Evolutionary conservation across 2,888 invertebrate genomes (phyloP).

Genomic region (Timema cristinae): DNA sequence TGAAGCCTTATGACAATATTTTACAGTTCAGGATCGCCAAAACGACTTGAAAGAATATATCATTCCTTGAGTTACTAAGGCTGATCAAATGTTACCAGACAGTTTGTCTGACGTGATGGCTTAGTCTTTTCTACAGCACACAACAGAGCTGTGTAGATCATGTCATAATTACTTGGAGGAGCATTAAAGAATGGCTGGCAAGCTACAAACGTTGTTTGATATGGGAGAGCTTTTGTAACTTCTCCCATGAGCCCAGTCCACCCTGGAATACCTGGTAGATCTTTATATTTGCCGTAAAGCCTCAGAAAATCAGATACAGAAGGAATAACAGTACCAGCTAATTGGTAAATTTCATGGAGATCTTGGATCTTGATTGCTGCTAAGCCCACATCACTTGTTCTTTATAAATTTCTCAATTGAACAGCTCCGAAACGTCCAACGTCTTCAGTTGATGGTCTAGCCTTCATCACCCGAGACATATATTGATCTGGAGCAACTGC

Average conservation of each 20-base stretch:
- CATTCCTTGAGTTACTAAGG: too few species aligned
- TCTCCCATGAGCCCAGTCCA: neutral
- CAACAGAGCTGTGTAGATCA: neutral
- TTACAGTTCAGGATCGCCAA: too few species aligned
- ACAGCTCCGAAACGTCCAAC: neutral
- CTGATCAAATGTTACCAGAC: too few species aligned
- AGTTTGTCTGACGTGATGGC: too few species aligned
- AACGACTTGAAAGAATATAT: too few species aligned
- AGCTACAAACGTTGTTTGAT: neutral
- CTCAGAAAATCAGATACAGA: neutral
- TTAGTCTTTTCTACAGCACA: too few species aligned
- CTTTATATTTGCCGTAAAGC: too few species aligned
- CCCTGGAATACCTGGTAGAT: too few species aligned
- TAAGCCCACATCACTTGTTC: neutral
- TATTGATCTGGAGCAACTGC: neutral
- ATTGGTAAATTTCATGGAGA: neutral
- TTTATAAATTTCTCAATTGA: neutral
- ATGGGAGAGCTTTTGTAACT: neutral
- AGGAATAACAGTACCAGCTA: neutral
- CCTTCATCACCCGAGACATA: neutral
- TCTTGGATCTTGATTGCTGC: neutral
- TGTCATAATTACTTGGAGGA: neutral
- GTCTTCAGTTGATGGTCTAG: neutral
- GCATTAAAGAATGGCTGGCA: neutral
- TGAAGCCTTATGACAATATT: too few species aligned